Evolutionary conservation across 2,797 vertebrate genomes (phyloP).

Genomic region (Enteromius treurensis): DNA sequence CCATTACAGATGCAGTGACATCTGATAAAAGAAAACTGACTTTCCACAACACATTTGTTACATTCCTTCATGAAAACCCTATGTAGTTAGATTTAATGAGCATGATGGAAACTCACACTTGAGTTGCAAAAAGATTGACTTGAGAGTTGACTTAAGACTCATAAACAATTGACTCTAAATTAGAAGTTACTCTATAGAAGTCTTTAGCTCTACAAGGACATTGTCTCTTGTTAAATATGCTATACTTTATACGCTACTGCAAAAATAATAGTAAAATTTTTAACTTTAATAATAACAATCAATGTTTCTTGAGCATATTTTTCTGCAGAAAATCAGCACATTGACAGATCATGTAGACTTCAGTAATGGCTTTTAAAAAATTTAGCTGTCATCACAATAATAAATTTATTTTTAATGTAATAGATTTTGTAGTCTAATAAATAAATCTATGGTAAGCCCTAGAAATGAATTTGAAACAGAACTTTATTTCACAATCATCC

Average conservation of each 20-base stretch:
- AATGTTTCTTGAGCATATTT: neutral
- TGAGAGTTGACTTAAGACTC: neutral
- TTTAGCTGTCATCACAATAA: neutral
- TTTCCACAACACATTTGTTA: conserved; percentile 29
- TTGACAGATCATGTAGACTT: neutral
- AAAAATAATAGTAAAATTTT: neutral
- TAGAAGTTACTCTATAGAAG: neutral
- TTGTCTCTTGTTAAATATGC: neutral
- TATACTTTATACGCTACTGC: too few species aligned
- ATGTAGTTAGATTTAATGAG: neutral
- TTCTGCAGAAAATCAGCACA: neutral
- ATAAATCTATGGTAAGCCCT: neutral
- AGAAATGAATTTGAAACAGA: neutral
- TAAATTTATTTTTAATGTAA: neutral
- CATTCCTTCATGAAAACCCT: conserved; percentile 6
- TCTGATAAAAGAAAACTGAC: conserved; percentile 25
- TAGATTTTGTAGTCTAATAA: neutral
- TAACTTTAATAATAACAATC: neutral
- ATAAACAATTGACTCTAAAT: conserved; percentile 2
- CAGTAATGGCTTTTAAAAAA: neutral
- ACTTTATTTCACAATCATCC: too few species aligned
- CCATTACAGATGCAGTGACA: conserved; percentile 12
- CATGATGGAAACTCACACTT: neutral
- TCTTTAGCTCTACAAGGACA: neutral
- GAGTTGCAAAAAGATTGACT: neutral